A percentile compares a stretch with the other conserved stretches of the same genome.
Evolutionary conservation across 2,797 vertebrate species (phyloP).

Genomic region (Girardinus metallicus): DNA sequence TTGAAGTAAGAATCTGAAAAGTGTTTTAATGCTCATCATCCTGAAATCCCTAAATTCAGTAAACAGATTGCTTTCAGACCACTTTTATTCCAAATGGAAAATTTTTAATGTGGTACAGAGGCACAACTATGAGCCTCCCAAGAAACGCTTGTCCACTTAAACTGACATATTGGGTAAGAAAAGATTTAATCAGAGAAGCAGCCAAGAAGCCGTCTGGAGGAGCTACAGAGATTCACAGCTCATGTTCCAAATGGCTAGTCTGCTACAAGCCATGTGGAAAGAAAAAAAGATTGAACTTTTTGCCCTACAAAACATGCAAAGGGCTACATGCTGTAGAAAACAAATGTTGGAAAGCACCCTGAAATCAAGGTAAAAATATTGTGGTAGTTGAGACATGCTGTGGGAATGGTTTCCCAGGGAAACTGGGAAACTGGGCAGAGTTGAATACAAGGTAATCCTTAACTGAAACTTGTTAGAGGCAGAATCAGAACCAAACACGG

Average conservation of each 20-base stretch:
- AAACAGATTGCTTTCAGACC: not conserved
- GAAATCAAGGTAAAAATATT: not conserved
- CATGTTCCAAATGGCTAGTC: not conserved
- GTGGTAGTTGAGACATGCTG: too few species aligned
- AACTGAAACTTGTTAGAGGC: not conserved
- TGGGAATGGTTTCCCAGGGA: not conserved
- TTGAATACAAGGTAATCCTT: not conserved
- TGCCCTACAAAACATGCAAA: not conserved
- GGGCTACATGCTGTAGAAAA: not conserved
- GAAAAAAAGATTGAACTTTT: not conserved
- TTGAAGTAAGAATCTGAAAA: not conserved
- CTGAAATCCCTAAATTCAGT: not conserved
- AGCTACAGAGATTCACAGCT: not conserved
- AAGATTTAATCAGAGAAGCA: not conserved
- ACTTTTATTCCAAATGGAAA: not conserved
- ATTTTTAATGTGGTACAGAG: not conserved
- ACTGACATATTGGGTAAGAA: not conserved
- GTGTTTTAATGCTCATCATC: too few species aligned
- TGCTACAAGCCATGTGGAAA: not conserved
- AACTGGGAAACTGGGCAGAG: too few species aligned
- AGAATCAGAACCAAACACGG: not conserved
- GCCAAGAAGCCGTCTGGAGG: not conserved
- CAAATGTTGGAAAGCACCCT: not conserved
- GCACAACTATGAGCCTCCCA: not conserved
- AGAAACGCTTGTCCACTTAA: not conserved